These are phyloP conservation scores for Rhynchonema sp. DNA, from an alignment of 2,888 invertebrate species.

Conservation along the genomic window DNA sequence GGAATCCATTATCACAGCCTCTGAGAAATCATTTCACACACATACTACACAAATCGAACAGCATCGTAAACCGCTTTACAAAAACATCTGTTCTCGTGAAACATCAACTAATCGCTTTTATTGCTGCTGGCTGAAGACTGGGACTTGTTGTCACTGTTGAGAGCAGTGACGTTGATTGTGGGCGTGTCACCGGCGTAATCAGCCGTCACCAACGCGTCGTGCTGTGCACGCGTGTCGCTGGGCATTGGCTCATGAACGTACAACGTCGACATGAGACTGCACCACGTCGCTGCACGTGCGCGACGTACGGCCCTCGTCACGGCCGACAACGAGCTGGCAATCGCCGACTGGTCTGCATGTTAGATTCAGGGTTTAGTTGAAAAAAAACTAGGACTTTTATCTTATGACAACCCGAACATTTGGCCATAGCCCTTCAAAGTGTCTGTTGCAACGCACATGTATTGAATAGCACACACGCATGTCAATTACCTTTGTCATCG, in stretches of 20 bases:
- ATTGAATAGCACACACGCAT: not conserved
- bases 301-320: slow-evolving; percentile 45
- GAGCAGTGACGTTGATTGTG: slow-evolving; percentile 14
- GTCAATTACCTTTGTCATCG: slow-evolving; percentile 40
- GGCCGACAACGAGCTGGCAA: slow-evolving; percentile 49
- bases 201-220: slow-evolving; percentile 15
- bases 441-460: too few species aligned
- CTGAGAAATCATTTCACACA: not conserved
- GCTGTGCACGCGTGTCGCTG: slow-evolving; percentile 5
- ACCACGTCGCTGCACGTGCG: slow-evolving; percentile 56
- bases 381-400: too few species aligned
- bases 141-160: not conserved
- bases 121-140: not conserved
- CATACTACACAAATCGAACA: too few species aligned
- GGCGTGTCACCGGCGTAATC: slow-evolving; percentile 22
- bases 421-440: too few species aligned
- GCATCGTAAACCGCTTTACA: too few species aligned
- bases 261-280: slow-evolving; percentile 40
- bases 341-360: slow-evolving; percentile 49
- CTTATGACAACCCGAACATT: too few species aligned
- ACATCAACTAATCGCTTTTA: too few species aligned
- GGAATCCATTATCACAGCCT: not conserved
- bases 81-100: too few species aligned
- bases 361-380: too few species aligned
- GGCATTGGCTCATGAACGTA: not conserved